Conservation (phyloP, 2,797 vertebrate species). For the Iguana delicatissima region DNA sequence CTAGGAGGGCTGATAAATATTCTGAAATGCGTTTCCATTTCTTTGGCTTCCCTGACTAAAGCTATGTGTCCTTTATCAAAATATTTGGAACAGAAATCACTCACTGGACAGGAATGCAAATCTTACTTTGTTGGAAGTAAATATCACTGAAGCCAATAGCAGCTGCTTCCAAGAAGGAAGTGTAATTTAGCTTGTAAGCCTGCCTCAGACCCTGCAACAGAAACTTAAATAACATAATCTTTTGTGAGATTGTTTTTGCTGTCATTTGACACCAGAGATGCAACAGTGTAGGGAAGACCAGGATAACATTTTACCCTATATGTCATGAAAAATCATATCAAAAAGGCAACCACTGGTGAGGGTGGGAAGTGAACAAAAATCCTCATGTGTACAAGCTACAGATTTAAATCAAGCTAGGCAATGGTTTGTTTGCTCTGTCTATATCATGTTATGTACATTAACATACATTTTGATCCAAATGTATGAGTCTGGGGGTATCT, state of each 20-base stretch:
- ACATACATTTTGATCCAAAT: background rate
- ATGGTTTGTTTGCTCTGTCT: background rate
- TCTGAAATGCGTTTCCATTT: background rate
- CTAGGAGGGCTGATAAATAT: background rate
- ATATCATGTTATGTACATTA: background rate
- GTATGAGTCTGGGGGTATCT: background rate
- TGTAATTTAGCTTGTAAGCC: background rate
- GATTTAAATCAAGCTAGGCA: slow-evolving; percentile 1
- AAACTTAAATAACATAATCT: background rate
- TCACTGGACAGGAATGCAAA: background rate
- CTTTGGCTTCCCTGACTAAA: slow-evolving; percentile 15
- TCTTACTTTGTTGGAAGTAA: background rate
- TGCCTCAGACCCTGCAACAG: background rate
- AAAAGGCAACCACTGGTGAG: background rate
- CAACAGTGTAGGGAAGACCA: background rate
- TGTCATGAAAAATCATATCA: background rate
- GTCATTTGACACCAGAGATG: background rate
- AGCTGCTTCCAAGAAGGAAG: background rate
- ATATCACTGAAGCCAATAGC: background rate
- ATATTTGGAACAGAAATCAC: slow-evolving; percentile 26
- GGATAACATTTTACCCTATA: background rate
- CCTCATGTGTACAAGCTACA: background rate
- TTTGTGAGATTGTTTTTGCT: background rate
- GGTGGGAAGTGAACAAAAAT: background rate
- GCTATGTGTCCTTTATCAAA: slow-evolving; percentile 7